Conservation (phyloP, 1,140 invertebrate genomes). For the Drosophila carrolli region DNA sequence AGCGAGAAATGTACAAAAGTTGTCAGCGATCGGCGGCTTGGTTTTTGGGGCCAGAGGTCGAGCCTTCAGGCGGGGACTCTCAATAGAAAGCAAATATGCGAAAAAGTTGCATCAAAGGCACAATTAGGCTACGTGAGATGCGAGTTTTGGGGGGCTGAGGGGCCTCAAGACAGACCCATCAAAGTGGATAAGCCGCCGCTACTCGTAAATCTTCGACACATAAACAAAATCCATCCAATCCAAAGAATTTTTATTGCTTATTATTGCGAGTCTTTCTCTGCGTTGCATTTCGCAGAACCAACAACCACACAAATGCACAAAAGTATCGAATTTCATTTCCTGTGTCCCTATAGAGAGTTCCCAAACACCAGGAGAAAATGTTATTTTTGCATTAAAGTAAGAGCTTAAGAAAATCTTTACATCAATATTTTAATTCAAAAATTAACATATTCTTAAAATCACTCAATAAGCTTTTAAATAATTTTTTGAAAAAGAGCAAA, state of each 20-base stretch:
- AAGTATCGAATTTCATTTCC: constrained; percentile 84
- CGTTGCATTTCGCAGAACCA: constrained; percentile 54
- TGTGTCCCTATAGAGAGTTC: constrained; percentile 62
- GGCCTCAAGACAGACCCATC: constrained; percentile 38
- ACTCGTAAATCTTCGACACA: constrained; percentile 72
- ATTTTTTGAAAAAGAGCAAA: no score
- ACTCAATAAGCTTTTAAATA: no score
- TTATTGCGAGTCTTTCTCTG: constrained; percentile 59
- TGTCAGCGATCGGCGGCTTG: constrained; percentile 57
- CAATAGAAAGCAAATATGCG: constrained; percentile 75
- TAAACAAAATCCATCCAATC: constrained; percentile 70
- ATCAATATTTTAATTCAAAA: no score
- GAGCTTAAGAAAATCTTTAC: no score
- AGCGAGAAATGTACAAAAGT: constrained; percentile 81
- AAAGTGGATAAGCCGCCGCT: constrained; percentile 72
- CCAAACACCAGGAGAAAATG: constrained; percentile 6
- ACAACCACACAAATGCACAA: constrained; percentile 53
- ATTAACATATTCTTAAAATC: no score
- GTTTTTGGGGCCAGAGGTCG: constrained; percentile 59
- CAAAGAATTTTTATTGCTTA: constrained; percentile 81
- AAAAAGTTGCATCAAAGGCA: constrained; percentile 82
- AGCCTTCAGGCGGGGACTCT: constrained; percentile 23
- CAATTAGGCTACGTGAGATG: constrained; percentile 61
- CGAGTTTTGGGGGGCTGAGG: not conserved
- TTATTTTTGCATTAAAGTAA: not conserved